These are phyloP conservation scores for Caprella mutica DNA, from an alignment of 2,888 invertebrate species.

Conservation along the genomic window DNA sequence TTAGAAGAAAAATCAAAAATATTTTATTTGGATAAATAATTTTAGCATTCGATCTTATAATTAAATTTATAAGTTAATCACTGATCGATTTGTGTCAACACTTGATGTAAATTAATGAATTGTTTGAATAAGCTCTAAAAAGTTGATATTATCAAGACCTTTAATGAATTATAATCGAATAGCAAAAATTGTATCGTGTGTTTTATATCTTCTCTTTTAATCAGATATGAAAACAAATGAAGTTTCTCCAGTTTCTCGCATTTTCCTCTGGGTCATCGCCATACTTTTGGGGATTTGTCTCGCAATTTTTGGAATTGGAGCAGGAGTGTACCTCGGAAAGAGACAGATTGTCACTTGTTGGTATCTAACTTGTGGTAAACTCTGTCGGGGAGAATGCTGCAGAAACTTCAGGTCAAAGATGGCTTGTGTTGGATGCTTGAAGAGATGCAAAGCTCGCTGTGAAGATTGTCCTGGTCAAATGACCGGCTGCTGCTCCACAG, in stretches of 20 bases:
- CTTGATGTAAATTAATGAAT: too few relatives aligned
- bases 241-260: constrained; percentile 10
- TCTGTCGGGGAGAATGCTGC: constrained; percentile 4
- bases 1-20: too few relatives aligned
- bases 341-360: constrained; percentile 3
- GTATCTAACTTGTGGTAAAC: not conserved
- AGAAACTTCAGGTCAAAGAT: not conserved
- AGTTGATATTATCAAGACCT: too few relatives aligned
- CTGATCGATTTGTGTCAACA: too few relatives aligned
- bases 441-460: constrained; percentile 6
- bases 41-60: too few relatives aligned
- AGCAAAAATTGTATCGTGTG: too few relatives aligned
- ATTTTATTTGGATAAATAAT: too few relatives aligned
- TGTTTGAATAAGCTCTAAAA: too few relatives aligned
- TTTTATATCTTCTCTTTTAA: not conserved
- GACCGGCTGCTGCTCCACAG: not conserved
- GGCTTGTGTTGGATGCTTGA: not conserved
- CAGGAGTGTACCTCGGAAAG: constrained; percentile 11
- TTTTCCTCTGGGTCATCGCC: constrained; percentile 20
- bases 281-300: constrained; percentile 16
- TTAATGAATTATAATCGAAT: too few relatives aligned
- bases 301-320: constrained; percentile 9
- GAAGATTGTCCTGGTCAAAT: constrained; percentile 1
- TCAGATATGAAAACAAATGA: not conserved
- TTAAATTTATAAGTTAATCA: too few relatives aligned